Evolutionary conservation across 2,888 invertebrate species (phyloP).

Genomic region (Chrysodeixis includens): DNA sequence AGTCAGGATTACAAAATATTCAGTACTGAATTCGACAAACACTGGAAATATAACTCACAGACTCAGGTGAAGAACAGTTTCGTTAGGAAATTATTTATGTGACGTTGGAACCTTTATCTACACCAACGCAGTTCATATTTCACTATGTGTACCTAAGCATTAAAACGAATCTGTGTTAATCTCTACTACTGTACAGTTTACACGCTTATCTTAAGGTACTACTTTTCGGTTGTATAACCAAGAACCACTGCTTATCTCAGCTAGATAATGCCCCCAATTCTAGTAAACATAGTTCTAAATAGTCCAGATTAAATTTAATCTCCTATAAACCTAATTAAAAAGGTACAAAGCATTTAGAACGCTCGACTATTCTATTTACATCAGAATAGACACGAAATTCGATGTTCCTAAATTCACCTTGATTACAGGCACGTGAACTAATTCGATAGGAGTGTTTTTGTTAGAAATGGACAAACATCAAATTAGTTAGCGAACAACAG

Average conservation of each 20-base stretch:
- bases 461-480: constrained; percentile 4
- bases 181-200: neutral
- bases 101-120: neutral
- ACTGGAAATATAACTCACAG: neutral
- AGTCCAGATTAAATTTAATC: neutral
- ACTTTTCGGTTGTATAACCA: neutral
- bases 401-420: constrained; percentile 2
- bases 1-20: neutral
- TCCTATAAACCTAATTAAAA: constrained; percentile 4
- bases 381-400: neutral
- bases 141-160: neutral
- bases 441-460: constrained; percentile 4
- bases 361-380: constrained; percentile 1
- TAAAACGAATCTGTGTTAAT: neutral
- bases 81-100: neutral
- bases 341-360: constrained; percentile 1
- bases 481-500: neutral
- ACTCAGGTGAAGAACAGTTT: neutral
- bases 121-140: neutral
- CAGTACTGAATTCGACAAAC: neutral
- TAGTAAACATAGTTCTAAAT: neutral
- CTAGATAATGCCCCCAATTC: neutral
- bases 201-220: neutral
- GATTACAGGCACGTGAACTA: constrained; percentile 4
- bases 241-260: neutral